Evolutionary conservation across 2,113 vertebrate genomes (phyloP).

Genomic region (Crotalus horridus): DNA sequence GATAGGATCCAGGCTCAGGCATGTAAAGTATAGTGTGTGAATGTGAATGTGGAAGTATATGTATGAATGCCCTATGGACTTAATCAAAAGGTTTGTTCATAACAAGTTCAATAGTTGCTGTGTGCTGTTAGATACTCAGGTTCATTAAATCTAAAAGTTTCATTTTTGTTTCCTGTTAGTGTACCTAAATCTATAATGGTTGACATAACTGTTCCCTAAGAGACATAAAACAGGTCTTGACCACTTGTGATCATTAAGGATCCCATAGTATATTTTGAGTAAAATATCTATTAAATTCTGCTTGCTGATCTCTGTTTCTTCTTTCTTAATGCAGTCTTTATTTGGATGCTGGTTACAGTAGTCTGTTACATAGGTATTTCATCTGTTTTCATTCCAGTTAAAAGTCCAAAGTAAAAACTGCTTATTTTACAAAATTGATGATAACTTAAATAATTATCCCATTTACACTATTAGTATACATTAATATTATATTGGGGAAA

Average conservation of each 20-base stretch:
- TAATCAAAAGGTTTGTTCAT: conserved; percentile 71
- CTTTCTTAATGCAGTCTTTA: conserved; percentile 26
- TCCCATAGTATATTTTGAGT: conserved; percentile 52
- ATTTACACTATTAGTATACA: neutral
- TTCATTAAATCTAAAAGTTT: conserved; percentile 70
- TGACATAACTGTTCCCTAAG: conserved; percentile 52
- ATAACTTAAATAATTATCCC: neutral
- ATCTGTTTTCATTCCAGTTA: neutral
- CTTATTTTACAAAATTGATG: neutral
- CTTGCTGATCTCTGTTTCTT: conserved; percentile 36
- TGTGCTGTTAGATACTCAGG: conserved; percentile 60
- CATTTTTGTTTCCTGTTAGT: conserved; percentile 59
- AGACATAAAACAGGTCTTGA: conserved; percentile 57
- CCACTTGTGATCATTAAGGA: conserved; percentile 64
- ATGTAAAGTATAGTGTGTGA: conserved; percentile 47
- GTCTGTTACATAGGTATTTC: neutral
- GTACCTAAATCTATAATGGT: conserved; percentile 66
- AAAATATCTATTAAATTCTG: conserved; percentile 38
- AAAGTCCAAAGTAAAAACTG: neutral
- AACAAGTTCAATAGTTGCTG: conserved; percentile 68
- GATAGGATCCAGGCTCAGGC: conserved; percentile 57
- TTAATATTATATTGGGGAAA: neutral
- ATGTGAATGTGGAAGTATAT: neutral
- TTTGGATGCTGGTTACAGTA: conserved; percentile 13
- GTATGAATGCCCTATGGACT: conserved; percentile 60